Base-by-base conservation (phyloP, 2,888 invertebrate genomes). In the Lysandra coridon region DNA sequence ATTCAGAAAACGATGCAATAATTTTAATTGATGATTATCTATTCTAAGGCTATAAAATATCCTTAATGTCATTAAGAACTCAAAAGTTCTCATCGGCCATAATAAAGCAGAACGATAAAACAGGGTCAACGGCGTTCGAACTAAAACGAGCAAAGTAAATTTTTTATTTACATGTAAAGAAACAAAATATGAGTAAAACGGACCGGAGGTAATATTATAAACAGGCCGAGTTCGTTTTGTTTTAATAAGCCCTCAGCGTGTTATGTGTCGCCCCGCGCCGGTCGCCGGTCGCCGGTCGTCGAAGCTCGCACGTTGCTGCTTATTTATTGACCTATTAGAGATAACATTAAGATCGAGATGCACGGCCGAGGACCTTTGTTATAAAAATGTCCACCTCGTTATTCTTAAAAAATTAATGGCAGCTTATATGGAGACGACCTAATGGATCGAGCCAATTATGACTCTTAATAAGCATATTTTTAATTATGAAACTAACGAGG, bases 321-420 rank as follows among this genome's bases (percentile, higher is more conserved):
- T 93, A 94, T 94, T 94, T 94, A 94, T 94, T 94, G 93, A 91
- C 93, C 94, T 94, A 94, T 94, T 94, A 94, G 93, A 94, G 94
- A 94, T 94, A 94, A 94, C 93, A 94, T 93, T 92, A 91, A 93
- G 94, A 94, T 94, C 94, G 90, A 92, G 93, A 94, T 93, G 93
- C 93, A 94, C 93, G 94, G 94, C 93, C 92, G 93, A 94, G 93
- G 94, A 94, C 93, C 93, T 94, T 94, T 94, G 94, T 94, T 94
- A 93, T 93, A 94, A 94, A 94, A 94, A 93, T 93, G 92, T 92
- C 92, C 90, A 91, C 92, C 92, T 93, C 94, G 94, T 94, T 94
- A 94, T 94, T 93, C 90, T 90, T 90, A 88, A 92, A 93, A 93
- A 94, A 91, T 90, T 88, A 88, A 88, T 87, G 85, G 82, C 81